Percentiles rank a stretch among this genome's conserved stretches.
Evolutionary conservation across 2,113 vertebrate genomes (phyloP).

Genomic region (Dermatemys mawii): DNA sequence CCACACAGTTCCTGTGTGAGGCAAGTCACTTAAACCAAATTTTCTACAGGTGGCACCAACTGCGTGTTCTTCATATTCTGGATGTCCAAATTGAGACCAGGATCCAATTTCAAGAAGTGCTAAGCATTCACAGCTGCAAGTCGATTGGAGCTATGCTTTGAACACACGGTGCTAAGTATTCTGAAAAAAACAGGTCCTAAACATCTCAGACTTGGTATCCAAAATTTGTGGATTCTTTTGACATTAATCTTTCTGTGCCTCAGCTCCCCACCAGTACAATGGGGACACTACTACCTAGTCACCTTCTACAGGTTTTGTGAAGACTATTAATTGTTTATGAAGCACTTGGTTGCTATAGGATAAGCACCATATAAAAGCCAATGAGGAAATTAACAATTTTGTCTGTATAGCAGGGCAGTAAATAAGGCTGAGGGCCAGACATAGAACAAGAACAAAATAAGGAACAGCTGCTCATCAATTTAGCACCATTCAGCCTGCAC

Average conservation of each 20-base stretch:
- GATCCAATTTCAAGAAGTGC: neutral
- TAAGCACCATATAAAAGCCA: neutral
- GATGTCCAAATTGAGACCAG: too few species aligned
- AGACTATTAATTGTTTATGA: neutral
- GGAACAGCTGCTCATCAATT: neutral
- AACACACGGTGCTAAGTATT: neutral
- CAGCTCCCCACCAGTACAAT: neutral
- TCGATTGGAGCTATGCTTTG: neutral
- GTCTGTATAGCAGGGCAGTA: neutral
- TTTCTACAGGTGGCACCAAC: neutral
- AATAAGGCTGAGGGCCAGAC: neutral
- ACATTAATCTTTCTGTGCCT: neutral
- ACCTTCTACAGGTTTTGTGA: neutral
- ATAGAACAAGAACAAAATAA: neutral
- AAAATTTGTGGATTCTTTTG: neutral
- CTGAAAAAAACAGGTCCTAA: neutral
- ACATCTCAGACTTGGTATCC: neutral
- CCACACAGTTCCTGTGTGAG: neutral
- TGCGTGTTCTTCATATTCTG: neutral
- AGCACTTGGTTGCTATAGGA: neutral
- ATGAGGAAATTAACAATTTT: neutral
- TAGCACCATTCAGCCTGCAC: neutral
- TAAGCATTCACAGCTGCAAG: neutral
- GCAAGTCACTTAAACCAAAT: neutral
- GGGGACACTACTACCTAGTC: too few species aligned